Conservation (phyloP, 2,113 vertebrate genomes). For the Cephalophus harveyi region DNA sequence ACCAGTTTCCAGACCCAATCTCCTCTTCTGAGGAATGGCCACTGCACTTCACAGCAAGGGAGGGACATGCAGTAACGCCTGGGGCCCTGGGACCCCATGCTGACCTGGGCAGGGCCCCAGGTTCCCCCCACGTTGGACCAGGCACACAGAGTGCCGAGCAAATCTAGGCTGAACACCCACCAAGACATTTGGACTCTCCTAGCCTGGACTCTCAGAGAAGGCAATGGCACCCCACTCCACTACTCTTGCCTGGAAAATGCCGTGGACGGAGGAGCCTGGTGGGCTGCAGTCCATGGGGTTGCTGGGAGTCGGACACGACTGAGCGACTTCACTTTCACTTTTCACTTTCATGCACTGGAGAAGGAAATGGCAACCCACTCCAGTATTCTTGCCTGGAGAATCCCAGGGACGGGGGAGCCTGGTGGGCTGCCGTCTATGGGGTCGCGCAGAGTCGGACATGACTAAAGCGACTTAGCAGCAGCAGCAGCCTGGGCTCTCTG, state of each 20-base stretch:
- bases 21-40: neutral
- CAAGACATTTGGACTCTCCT: neutral
- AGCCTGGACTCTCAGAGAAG: neutral
- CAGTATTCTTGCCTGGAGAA: too few relatives aligned
- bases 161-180: neutral
- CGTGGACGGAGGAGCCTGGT: too few relatives aligned
- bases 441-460: rapidly evolving
- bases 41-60: neutral
- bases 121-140: neutral
- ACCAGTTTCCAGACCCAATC: neutral
- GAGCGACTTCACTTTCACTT: too few relatives aligned
- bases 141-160: neutral
- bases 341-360: too few relatives aligned
- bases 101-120: neutral
- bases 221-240: too few relatives aligned
- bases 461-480: too few relatives aligned
- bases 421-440: too few relatives aligned
- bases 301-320: too few relatives aligned
- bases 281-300: too few relatives aligned
- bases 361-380: too few relatives aligned
- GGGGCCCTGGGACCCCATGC: neutral
- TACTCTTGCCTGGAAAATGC: too few relatives aligned
- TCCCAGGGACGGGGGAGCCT: too few relatives aligned
- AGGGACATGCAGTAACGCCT: neutral
- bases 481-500: neutral